Evolutionary conservation across 2,797 vertebrate species (phyloP), one percentile per base, ranked within the genome.

Genomic region (Acridotheres tristis): DNA sequence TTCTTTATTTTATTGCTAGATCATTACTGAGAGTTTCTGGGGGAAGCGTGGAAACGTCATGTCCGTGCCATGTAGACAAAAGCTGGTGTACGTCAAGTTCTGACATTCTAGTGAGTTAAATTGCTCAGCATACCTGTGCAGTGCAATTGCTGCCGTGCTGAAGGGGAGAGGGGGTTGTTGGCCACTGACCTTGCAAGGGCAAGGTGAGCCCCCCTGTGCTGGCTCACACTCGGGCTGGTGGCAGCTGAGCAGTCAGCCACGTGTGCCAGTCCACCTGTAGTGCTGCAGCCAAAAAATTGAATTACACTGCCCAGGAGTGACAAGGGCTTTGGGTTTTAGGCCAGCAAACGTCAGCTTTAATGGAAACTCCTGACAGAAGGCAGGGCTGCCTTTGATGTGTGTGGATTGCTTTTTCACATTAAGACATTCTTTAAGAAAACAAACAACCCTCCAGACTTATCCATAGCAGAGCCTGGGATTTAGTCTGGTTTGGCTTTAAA

Each of bases 231-330:
- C 13, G 51, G 51, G 72, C 61, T 85, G 86, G 84, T 93, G 93
- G 96, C 90, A 74, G 85, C 81, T 84, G 86, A 79, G 92, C 59
- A 82, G 38, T 50, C 83, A 78, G 32, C 40, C 38, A 4, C 29
- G 79, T 91, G 68, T 88, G 88, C 92, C 83, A 26, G n/a, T 93
- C 92, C 94, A 95, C 95, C 90, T 90, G 19, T 20, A 32, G 53
- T 54, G 77, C 61, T 55, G n/a, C 61, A 88, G 79, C 82, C 36
- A 71, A 62, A 36, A 94, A 82, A 94, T 81, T 77, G 65, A 92
- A 85, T 94, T 90, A 40, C 67, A 34, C 72, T 77, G 87, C 61
- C 77, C 34, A 59, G 62, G 65, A 93, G 43, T 71, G 74, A 94
- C 89, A 95, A 34, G 20, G 13, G 43, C 76, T 72, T 80, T 51